Evolutionary conservation across 2,113 vertebrate genomes (phyloP).

Genomic region (Corythaixoides concolor): DNA sequence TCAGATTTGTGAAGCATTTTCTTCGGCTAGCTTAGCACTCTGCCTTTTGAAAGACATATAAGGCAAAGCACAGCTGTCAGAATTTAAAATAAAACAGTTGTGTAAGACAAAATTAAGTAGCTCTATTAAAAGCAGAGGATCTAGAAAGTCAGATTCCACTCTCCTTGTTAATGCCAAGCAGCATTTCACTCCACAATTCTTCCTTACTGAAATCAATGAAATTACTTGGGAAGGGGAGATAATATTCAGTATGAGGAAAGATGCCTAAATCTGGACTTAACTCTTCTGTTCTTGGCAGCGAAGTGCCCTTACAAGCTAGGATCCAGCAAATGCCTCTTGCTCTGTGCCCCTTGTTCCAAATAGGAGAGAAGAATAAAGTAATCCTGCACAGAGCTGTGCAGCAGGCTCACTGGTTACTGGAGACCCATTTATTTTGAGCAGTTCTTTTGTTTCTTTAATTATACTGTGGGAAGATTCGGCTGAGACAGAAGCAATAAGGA

Average conservation of each 20-base stretch:
- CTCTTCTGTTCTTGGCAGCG: background rate
- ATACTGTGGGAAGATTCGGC: background rate
- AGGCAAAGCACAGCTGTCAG: slow-evolving; percentile 46
- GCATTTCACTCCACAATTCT: background rate
- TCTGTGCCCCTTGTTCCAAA: background rate
- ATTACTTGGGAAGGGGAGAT: background rate
- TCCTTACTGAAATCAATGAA: background rate
- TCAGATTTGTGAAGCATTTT: slow-evolving; percentile 74
- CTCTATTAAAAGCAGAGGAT: slow-evolving; percentile 32
- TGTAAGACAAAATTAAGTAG: slow-evolving; percentile 52
- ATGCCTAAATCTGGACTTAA: background rate
- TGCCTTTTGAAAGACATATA: slow-evolving; percentile 54
- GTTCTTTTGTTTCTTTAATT: background rate
- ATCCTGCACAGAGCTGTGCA: background rate
- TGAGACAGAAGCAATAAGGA: background rate
- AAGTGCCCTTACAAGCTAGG: background rate
- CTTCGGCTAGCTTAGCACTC: background rate
- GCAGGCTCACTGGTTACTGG: background rate
- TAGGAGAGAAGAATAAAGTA: background rate
- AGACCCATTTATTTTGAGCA: background rate
- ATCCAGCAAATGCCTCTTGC: background rate
- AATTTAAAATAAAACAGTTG: background rate
- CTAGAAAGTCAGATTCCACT: slow-evolving; percentile 3
- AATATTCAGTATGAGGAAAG: background rate
- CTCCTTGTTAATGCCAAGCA: background rate